Evolutionary conservation across 2,888 invertebrate species (phyloP), one percentile per base, ranked within the genome.

Genomic region (Drosophila emarginata): DNA sequence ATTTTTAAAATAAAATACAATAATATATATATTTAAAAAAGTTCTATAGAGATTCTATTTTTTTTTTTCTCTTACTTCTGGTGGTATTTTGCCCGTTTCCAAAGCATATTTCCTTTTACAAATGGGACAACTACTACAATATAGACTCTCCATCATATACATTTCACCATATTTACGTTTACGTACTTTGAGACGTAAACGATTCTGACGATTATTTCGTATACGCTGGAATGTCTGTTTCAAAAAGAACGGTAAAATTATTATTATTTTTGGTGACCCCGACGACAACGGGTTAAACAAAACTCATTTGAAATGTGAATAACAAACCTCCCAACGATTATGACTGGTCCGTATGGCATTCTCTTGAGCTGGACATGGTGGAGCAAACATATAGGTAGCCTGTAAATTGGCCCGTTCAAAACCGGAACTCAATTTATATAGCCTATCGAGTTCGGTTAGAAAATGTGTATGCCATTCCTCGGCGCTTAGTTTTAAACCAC

Each of bases 381-480:
- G 90, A 2, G 90, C 91, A 66, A 91, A 91, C 90, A 91, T 90
- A 61, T 91, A 91, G 61, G 91, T 91, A 57, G 91, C 91, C 80
- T 91, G 91, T 63, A 91, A 82, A 85, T 91, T 91, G 77, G 91
- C 87, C 4, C 91, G 89, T 65, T 92, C 92, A 73, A 91, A 90
- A 36, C 93, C 93, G 11, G 93, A 92, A 79, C 92, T 93, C 76
- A 94, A 89, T 89, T 94, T 94, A 88, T 94, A 94, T 59, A 95
- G 92, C 74, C 95, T 93, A 86, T 95, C 95, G 79, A 95, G 91
- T 91, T 95, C 95, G 84, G 94, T 93, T 78, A 94, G 92, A 83
- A 95, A 94, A 91, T 95, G 95, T 28, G 94, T 91, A 87, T 95
- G 95, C 85, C 95, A 92, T 89, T 95, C 95, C 54, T 94, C 94